Base-by-base conservation (phyloP, 2,888 invertebrate genomes). In the Myopa tessellatipennis region DNA sequence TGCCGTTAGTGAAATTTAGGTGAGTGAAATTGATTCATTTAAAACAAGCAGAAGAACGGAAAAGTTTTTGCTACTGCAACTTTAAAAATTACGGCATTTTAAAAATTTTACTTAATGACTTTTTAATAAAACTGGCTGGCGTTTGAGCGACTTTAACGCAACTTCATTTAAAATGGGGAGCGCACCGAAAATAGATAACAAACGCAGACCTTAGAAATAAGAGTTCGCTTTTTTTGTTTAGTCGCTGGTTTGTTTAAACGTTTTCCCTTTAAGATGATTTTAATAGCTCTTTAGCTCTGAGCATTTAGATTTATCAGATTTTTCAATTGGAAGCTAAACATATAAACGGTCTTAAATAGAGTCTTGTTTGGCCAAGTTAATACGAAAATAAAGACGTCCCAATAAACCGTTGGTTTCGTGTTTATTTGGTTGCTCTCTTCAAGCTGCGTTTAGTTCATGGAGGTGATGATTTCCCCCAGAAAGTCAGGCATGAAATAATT, bases 61-160 rank as follows among this genome's bases (percentile, higher is more conserved):
- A 55, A 55, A 55, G 55, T n/a, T 14, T n/a, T 5, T 14, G 55
- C 10, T 45, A 10, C 55, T 12, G 55, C 1, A n/a, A n/a, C 10
- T 45, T 45, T 45, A 45, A 45, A 45, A 45, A 45, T 45, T 1
- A 26, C 26, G 3, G n/a, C 36, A 45, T 14, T 67, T 67, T 6
- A 67, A 38, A 61, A 58, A 18, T 40, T 52, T 58, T 18, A 68
- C 58, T 68, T 75, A 75, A 75, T 75, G 75, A 58, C 18, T 68
- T 75, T 75, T 75, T 75, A 75, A 75, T 75, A 75, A 75, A 75
- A 68, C 58, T 26, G 26, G 38, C 16, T 14, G 55, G 6, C 55
- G 0, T 63, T 36, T 26, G 10, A 34, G 36, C 8, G 14, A 63
- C 14, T 26, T 63, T 5, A 36, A 16, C 36, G 12, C 34, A 34